Evolutionary conservation across 2,113 vertebrate genomes (phyloP).

Genomic region (Calyptomena viridis): DNA sequence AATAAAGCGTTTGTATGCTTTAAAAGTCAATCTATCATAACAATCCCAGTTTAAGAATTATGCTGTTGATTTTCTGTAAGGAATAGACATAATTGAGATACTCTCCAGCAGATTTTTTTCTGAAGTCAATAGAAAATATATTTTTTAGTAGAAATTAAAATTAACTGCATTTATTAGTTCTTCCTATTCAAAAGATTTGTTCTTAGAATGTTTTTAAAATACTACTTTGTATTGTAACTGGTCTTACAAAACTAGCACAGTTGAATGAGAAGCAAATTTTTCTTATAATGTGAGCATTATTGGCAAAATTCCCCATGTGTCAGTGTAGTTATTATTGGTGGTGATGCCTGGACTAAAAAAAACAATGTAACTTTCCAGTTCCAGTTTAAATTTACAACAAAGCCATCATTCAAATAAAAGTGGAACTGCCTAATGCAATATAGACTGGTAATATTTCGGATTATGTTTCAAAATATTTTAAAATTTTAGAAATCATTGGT

Average conservation of each 20-base stretch:
- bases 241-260: background rate
- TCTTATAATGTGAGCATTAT: background rate
- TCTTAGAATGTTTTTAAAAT: background rate
- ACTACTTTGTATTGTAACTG: background rate
- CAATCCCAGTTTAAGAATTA: background rate
- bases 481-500: background rate
- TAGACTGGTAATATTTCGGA: background rate
- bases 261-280: background rate
- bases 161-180: background rate
- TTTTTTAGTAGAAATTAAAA: background rate
- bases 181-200: background rate
- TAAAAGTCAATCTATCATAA: background rate
- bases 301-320: background rate
- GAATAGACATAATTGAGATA: background rate
- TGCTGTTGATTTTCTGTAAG: background rate
- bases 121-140: background rate
- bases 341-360: background rate
- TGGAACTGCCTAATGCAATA: background rate
- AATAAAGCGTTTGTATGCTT: background rate
- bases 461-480: background rate
- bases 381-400: background rate
- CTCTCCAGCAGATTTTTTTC: background rate
- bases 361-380: background rate
- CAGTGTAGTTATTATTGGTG: background rate
- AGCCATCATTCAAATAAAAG: background rate